phyloP scores from a whole-genome alignment of 2,113 vertebrate species.

The Toxotes chatareus region DNA sequence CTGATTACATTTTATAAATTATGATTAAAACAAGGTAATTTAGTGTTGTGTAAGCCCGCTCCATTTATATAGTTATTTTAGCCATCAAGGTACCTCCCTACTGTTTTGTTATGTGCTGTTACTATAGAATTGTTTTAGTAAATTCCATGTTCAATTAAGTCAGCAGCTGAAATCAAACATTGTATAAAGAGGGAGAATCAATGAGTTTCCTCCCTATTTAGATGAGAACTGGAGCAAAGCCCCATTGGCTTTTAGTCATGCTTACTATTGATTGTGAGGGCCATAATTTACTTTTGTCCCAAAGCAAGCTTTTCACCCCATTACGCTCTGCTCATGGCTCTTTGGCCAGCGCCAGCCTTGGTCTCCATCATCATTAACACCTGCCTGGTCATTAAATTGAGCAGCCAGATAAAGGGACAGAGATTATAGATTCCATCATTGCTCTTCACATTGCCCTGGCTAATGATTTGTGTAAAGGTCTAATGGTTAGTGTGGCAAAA shows the following conservation, averaged over 20 bases:
- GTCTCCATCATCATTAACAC: conserved; percentile 83
- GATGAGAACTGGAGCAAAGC: conserved; percentile 65
- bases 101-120: not conserved
- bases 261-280: conserved; percentile 75
- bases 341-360: conserved; percentile 55
- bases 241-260: conserved; percentile 72
- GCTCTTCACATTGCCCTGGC: conserved; percentile 42
- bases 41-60: not conserved
- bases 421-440: conserved; percentile 71
- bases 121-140: conserved; percentile 47
- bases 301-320: conserved; percentile 81
- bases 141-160: conserved; percentile 64
- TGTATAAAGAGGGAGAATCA: conserved; percentile 55
- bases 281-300: conserved; percentile 80
- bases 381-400: conserved; percentile 68
- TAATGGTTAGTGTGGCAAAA: conserved; percentile 50
- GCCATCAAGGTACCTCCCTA: not conserved
- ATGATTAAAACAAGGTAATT: not conserved
- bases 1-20: not conserved
- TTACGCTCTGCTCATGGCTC: conserved; percentile 72
- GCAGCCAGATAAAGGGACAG: conserved; percentile 70
- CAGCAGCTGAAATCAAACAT: conserved; percentile 67
- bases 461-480: conserved; percentile 67
- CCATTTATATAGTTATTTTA: not conserved
- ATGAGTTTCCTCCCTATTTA: conserved; percentile 61